Conservation (phyloP, 1,140 invertebrate species). For the Orchesella cincta region DNA sequence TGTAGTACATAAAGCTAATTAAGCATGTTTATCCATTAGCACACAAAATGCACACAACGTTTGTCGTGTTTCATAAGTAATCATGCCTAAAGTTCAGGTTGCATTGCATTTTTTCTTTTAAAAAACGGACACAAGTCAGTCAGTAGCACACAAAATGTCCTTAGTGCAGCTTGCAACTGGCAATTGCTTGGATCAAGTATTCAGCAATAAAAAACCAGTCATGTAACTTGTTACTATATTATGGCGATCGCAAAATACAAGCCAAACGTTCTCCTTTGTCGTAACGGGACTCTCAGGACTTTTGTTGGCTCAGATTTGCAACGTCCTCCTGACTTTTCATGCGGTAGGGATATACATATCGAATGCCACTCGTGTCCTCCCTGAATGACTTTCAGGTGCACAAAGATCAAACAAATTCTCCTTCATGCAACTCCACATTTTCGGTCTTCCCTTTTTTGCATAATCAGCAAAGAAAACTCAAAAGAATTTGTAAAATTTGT, state of each 20-base stretch:
- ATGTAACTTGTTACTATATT: not conserved
- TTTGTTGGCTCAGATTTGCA: not conserved
- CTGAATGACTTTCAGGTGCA: too few relatives aligned
- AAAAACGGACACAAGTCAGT: not conserved
- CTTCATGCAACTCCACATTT: not conserved
- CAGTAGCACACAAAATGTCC: not conserved
- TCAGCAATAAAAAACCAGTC: conserved; percentile 8
- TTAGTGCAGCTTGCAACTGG: not conserved
- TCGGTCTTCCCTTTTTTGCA: not conserved
- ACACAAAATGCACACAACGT: not conserved
- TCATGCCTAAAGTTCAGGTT: not conserved
- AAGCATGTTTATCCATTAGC: not conserved
- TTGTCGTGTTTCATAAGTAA: not conserved
- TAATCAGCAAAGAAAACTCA: not conserved
- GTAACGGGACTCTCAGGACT: not conserved
- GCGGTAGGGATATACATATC: too few relatives aligned
- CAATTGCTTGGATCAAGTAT: not conserved
- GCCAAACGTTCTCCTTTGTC: not conserved
- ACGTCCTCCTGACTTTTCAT: too few relatives aligned
- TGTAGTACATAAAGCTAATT: not conserved
- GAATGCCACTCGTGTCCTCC: too few relatives aligned
- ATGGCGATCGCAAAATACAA: not conserved
- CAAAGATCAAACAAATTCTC: not conserved
- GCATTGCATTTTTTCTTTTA: not conserved
- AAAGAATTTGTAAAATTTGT: not conserved